Evolutionary conservation across 2,888 invertebrate species (phyloP).

Genomic region (Esperia sulphurella): DNA sequence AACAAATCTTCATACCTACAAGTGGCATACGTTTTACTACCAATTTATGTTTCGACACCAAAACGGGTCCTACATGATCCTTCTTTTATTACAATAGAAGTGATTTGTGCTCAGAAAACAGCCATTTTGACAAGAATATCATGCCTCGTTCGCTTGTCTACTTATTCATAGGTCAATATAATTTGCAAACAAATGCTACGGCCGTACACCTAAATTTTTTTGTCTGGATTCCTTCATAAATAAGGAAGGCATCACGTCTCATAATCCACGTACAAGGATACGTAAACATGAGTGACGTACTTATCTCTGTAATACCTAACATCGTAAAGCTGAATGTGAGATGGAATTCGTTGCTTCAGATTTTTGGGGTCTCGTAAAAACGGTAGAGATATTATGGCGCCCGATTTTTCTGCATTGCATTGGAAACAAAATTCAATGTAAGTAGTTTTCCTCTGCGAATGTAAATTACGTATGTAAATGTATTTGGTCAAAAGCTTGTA

Average conservation of each 20-base stretch:
- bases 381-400: conserved; percentile 6
- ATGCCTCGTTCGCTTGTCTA: conserved; percentile 15
- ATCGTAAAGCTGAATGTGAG: conserved; percentile 64
- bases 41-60: too few species aligned
- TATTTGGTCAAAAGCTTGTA: conserved; percentile 16
- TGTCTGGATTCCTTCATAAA: conserved; percentile 55
- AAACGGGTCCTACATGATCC: too few species aligned
- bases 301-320: conserved; percentile 62
- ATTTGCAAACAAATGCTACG: conserved; percentile 60
- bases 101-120: background rate
- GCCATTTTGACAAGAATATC: conserved; percentile 3
- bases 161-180: conserved; percentile 63
- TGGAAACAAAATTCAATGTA: background rate
- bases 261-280: conserved; percentile 71
- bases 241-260: conserved; percentile 63
- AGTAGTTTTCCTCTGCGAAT: too few species aligned
- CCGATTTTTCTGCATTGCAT: background rate
- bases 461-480: too few species aligned
- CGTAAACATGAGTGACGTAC: conserved; percentile 65
- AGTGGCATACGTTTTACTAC: too few species aligned
- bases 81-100: background rate
- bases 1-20: too few species aligned
- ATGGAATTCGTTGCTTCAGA: conserved; percentile 31
- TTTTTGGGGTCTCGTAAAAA: conserved; percentile 22
- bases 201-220: conserved; percentile 45